Conservation (phyloP, 2,888 invertebrate genomes). For the Xestia c-nigrum region DNA sequence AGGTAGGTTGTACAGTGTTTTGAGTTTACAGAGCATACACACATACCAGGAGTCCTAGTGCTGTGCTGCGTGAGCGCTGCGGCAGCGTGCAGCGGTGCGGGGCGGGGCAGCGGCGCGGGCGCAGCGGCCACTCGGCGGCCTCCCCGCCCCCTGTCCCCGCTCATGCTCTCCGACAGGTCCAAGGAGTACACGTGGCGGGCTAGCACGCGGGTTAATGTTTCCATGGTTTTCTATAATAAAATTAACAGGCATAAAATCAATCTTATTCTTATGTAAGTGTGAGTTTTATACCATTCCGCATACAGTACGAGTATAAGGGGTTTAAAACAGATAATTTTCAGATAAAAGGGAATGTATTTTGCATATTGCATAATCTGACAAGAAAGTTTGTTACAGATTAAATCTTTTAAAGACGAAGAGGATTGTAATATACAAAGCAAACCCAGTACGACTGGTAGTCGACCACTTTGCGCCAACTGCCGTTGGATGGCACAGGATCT, state of each 20-base stretch:
- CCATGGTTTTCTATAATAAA: constrained; percentile 96
- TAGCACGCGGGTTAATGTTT: constrained; percentile 98
- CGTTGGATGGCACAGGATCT: background rate
- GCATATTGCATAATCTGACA: no score
- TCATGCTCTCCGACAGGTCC: constrained; percentile 96
- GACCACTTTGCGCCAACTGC: background rate
- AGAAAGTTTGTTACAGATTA: no score
- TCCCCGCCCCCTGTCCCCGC: constrained; percentile 90
- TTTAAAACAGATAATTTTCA: no score
- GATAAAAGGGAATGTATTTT: no score
- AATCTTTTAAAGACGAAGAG: background rate
- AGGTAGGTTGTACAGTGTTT: background rate
- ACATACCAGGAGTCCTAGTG: constrained; percentile 72
- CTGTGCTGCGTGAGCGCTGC: constrained; percentile 56
- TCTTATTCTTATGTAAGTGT: background rate
- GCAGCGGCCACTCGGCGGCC: constrained; percentile 66
- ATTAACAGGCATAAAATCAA: background rate
- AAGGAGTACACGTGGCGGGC: constrained; percentile 98
- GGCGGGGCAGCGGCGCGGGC: constrained; percentile 73
- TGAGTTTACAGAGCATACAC: background rate
- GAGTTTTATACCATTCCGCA: background rate
- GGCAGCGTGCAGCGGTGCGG: constrained; percentile 69
- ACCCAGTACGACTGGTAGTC: background rate
- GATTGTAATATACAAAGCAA: background rate
- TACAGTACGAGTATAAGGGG: background rate